Percentiles rank a stretch among this genome's conserved stretches.
Evolutionary conservation across 1,140 invertebrate genomes (phyloP).

Genomic region (Caenorhabditis briggsae): DNA sequence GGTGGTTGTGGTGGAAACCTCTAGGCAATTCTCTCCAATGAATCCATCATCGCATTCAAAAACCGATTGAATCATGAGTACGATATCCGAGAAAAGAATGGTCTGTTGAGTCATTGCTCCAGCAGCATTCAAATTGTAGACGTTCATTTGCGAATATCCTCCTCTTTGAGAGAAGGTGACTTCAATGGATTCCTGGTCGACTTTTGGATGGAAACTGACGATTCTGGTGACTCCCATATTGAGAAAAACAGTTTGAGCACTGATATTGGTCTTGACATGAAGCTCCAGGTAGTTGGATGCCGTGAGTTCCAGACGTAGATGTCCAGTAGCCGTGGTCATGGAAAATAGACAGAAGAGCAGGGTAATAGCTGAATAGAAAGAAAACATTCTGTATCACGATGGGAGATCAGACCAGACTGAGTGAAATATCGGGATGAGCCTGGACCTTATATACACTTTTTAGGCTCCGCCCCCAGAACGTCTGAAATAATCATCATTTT

Average conservation of each 20-base stretch:
- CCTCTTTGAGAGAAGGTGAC: neutral
- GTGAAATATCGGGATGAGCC: neutral
- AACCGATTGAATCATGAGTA: neutral
- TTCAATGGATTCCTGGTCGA: neutral
- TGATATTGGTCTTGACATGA: neutral
- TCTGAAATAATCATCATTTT: neutral
- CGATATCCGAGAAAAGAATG: neutral
- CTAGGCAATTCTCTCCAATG: neutral
- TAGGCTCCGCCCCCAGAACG: neutral
- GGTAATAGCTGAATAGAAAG: neutral
- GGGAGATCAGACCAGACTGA: neutral
- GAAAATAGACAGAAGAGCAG: neutral
- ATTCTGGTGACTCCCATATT: neutral
- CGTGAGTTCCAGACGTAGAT: slow-evolving; percentile 15
- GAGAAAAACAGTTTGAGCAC: neutral
- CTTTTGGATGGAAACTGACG: neutral
- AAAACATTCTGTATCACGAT: neutral
- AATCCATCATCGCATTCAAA: slow-evolving; percentile 6
- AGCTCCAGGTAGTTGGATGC: neutral
- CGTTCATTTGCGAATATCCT: neutral
- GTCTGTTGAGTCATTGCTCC: neutral
- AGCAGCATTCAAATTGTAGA: neutral
- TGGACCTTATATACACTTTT: neutral
- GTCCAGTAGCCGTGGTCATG: neutral
- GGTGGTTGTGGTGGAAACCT: neutral